phyloP scores from a whole-genome alignment of 2,888 invertebrate genomes.

The Dryococelus australis region DNA sequence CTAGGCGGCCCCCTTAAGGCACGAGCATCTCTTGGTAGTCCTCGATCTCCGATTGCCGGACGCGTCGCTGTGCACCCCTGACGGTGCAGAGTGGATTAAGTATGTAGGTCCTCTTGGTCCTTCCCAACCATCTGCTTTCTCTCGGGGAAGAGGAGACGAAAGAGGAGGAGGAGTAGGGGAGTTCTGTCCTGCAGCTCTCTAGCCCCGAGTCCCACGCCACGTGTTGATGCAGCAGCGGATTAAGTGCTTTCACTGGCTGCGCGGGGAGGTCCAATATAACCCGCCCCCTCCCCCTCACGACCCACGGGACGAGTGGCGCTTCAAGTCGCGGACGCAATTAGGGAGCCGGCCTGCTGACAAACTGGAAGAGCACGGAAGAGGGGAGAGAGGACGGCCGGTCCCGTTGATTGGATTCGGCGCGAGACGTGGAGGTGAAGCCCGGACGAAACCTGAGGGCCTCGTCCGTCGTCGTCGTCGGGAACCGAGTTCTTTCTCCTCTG shows the following conservation, averaged over 20 bases:
- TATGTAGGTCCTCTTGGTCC: not conserved
- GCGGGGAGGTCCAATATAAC: not conserved
- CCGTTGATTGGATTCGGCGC: not conserved
- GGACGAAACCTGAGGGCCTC: not conserved
- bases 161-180: no score
- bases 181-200: no score
- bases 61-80: not conserved
- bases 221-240: constrained; percentile 5
- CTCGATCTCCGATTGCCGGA: no score
- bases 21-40: no score
- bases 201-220: not conserved
- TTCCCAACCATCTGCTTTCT: not conserved
- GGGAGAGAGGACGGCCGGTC: not conserved
- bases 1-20: no score
- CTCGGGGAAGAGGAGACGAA: not conserved
- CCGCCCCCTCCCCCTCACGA: not conserved
- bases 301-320: not conserved
- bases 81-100: not conserved
- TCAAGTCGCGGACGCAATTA: not conserved
- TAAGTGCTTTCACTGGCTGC: not conserved
- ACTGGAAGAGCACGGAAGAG: not conserved
- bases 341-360: constrained; percentile 4
- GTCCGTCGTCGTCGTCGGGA: not conserved
- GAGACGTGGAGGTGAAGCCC: not conserved
- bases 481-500: not conserved